Conservation (phyloP, 2,888 invertebrate species). For the Luperina testacea region DNA sequence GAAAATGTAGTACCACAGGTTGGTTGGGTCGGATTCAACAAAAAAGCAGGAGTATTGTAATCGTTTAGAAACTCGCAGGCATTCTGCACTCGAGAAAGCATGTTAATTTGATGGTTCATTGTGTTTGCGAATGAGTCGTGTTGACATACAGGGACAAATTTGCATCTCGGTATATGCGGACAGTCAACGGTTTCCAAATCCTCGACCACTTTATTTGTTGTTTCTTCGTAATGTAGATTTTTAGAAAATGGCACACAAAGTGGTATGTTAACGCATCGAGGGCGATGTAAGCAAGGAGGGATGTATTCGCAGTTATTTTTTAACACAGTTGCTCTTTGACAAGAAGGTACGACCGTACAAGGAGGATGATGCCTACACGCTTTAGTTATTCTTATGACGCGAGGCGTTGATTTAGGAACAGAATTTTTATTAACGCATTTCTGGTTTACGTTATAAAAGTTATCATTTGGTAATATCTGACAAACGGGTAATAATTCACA, state of each 20-base stretch:
- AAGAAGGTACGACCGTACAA: conserved; percentile 85
- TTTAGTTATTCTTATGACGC: conserved; percentile 83
- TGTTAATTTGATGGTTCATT: conserved; percentile 70
- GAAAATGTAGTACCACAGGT: conserved; percentile 64
- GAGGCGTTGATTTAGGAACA: conserved; percentile 70
- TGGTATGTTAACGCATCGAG: conserved; percentile 85
- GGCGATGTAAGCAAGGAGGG: conserved; percentile 83
- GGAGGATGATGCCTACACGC: conserved; percentile 87
- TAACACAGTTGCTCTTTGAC: conserved; percentile 81
- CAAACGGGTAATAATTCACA: conserved; percentile 83
- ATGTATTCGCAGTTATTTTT: conserved; percentile 84
- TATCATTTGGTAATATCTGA: conserved; percentile 79
- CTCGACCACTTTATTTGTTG: conserved; percentile 66
- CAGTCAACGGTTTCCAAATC: conserved; percentile 69
- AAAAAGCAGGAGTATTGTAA: conserved; percentile 57
- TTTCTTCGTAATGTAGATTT: conserved; percentile 76
- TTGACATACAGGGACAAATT: conserved; percentile 73
- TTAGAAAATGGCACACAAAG: conserved; percentile 82
- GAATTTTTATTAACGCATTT: conserved; percentile 70
- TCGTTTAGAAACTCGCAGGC: conserved; percentile 67
- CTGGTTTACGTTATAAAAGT: conserved; percentile 66
- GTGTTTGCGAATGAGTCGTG: conserved; percentile 69
- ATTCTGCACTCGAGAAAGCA: conserved; percentile 71
- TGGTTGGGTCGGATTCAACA: conserved; percentile 69
- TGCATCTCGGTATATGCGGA: conserved; percentile 70